Evolutionary conservation across 2,888 invertebrate species (phyloP).

Genomic region (Brachynemurus nebulosus): DNA sequence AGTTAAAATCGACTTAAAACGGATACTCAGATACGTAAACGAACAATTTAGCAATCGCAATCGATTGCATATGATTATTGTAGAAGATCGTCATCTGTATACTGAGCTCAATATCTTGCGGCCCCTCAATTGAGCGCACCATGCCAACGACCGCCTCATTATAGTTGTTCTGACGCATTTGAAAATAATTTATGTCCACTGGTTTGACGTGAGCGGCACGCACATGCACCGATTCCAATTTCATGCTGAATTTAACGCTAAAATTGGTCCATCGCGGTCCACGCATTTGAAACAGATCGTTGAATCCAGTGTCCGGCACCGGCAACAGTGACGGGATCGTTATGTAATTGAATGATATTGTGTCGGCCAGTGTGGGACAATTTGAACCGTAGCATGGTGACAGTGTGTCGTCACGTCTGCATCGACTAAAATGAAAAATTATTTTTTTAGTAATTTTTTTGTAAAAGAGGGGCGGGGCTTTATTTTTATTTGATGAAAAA

Average conservation of each 20-base stretch:
- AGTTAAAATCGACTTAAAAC: no score
- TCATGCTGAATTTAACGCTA: slow-evolving; percentile 59
- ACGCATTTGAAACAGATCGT: slow-evolving; percentile 78
- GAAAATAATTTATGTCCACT: slow-evolving; percentile 30
- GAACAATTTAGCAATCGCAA: slow-evolving; percentile 71
- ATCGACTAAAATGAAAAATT: slow-evolving; percentile 50
- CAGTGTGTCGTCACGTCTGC: slow-evolving; percentile 43
- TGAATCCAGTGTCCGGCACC: slow-evolving; percentile 43
- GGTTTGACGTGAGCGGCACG: slow-evolving; percentile 37
- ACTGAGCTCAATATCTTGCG: slow-evolving; percentile 81
- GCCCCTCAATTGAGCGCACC: slow-evolving; percentile 61
- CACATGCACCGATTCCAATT: slow-evolving; percentile 49
- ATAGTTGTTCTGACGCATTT: slow-evolving; percentile 30
- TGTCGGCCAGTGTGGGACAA: slow-evolving; percentile 60
- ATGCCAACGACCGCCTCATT: slow-evolving; percentile 68
- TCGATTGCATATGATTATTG: slow-evolving; percentile 58
- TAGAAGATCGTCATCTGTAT: slow-evolving; percentile 74
- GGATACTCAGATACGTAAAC: slow-evolving; percentile 76
- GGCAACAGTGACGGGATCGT: slow-evolving; percentile 76
- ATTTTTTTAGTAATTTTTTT: slow-evolving; percentile 7
- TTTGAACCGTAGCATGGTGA: slow-evolving; percentile 57
- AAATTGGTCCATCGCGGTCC: slow-evolving; percentile 62
- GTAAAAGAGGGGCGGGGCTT: no score
- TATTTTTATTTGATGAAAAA: no score
- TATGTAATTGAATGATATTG: slow-evolving; percentile 86